Conservation (phyloP, 2,113 vertebrate species). For the Oncorhynchus mykiss region DNA sequence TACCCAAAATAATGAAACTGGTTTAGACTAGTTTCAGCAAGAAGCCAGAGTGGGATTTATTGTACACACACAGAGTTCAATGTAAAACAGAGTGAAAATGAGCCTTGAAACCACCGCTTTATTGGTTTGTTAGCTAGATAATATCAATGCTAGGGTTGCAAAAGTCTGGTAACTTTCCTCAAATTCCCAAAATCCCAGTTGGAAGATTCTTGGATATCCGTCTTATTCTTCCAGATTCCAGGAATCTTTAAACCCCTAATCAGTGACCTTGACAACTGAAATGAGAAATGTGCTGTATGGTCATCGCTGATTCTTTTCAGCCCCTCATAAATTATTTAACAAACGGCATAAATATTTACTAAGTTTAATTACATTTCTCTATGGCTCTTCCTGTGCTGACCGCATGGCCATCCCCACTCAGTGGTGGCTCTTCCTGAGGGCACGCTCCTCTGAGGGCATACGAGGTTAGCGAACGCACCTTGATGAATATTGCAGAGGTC, state of each 20-base stretch:
- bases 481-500: conserved; percentile 70
- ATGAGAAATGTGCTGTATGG: conserved; percentile 63
- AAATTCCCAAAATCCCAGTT: no score
- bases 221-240: no score
- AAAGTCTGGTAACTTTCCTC: no score
- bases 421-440: conserved; percentile 44
- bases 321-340: conserved; percentile 72
- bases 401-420: neutral
- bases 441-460: conserved; percentile 42
- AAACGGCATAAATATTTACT: conserved; percentile 74
- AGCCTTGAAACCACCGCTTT: conserved; percentile 47
- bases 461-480: conserved; percentile 41
- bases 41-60: neutral
- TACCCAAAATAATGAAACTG: conserved; percentile 13
- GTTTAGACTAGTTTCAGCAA: conserved; percentile 6
- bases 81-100: conserved; percentile 39
- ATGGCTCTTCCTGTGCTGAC: conserved; percentile 38
- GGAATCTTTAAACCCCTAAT: neutral
- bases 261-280: conserved; percentile 54
- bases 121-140: conserved; percentile 9
- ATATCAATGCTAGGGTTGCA: no score
- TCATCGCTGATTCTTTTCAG: conserved; percentile 61
- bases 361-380: conserved; percentile 64
- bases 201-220: no score
- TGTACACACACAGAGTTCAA: neutral